Evolutionary conservation across 2,113 vertebrate species (phyloP), one percentile per base, ranked within the genome.

Genomic region (Gnathonemus longibarbis): DNA sequence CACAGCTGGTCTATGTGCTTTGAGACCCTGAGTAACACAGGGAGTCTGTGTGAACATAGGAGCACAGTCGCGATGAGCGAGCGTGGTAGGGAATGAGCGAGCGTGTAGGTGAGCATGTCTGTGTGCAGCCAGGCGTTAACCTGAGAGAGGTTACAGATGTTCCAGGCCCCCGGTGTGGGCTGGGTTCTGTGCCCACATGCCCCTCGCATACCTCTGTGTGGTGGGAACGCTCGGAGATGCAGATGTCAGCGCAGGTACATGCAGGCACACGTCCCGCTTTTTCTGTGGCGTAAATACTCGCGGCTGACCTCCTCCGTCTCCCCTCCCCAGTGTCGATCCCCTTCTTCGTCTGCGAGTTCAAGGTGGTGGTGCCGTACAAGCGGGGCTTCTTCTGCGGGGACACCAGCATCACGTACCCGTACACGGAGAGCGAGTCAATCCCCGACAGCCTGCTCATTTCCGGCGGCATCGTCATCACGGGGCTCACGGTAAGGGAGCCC

Each of bases 361-460:
- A 95, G 89, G 91, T 95, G 0, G 94, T 97, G 84, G 93, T 91
- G 5, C 94, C 97, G 0, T 93, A 96, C 88, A 93, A 46, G 62
- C 94, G 94, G 42, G 97, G 96, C 4, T 96, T 96, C 92, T 97
- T 96, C 94, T 97, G 96, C 8, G 94, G 95, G 4, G 96, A 97
- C 90, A 10, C 91, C 90, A 95, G 93, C 91, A 97, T 97, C 94
- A 95, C 91, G 5, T 97, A 96, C 90, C 96, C 97, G 0, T 89
- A 89, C 5, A 11, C 92, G 19, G 84, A 90, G 13, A 83, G 9
- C 0, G 96, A 96, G 90, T 94, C 95, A 87, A 94, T 96, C 77
- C 92, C 95, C 0, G 96, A 96, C 92, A 77, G 90, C 0, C 85
- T 96, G 90, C 95, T 97, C 84, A 95, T 95, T 80, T 93, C 94